Evolutionary conservation across 2,888 invertebrate species (phyloP), one percentile per base, ranked within the genome.

Genomic region (Trichogramma dendrolimi): DNA sequence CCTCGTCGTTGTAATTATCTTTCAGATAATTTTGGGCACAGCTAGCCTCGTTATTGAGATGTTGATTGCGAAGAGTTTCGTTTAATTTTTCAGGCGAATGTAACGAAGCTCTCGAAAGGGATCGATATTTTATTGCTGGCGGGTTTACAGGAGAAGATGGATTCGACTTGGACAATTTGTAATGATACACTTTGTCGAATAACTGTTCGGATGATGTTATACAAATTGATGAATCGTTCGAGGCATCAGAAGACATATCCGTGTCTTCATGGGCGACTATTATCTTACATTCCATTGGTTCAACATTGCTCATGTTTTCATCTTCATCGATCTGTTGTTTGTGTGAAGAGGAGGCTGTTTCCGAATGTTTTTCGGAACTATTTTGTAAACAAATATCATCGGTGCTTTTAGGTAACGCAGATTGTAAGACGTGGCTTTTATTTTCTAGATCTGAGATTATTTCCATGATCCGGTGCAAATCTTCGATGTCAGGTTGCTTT

Each of bases 1-100:
- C 80, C 70, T 75, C 74, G 7, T 74, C 73, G 44, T 72, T 72
- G n/a, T 73, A 73, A 59, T 70, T 80, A 6, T 71, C 71, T 14
- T 76, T 72, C 70, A 69, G 68, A 51, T 69, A 71, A 14, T 69
- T 68, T 40, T 72, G 71, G 5, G 75, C 59, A 2, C 68, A 61
- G 2, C 67, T 69, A 2, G 71, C 67, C 27, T 78, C 75, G 40
- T 77, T 73, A 11, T 71, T 74, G 2, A 68, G 63, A 8, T 75
- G 73, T 61, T 77, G 78, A 11, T 68, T 52, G 60, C 68, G 72
- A 2, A 77, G 60, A 67, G 75, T 75, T 14, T 79, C 78, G 55
- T 66, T 71, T 0, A 76, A 77, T 10, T 53, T 60, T 4, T 75
- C 73, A 4, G 75, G 74, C 1, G 75, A 76, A 48, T 71, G 71